These are phyloP conservation scores for Spialia ferax DNA, from an alignment of 2,888 invertebrate genomes.

Conservation along the genomic window DNA sequence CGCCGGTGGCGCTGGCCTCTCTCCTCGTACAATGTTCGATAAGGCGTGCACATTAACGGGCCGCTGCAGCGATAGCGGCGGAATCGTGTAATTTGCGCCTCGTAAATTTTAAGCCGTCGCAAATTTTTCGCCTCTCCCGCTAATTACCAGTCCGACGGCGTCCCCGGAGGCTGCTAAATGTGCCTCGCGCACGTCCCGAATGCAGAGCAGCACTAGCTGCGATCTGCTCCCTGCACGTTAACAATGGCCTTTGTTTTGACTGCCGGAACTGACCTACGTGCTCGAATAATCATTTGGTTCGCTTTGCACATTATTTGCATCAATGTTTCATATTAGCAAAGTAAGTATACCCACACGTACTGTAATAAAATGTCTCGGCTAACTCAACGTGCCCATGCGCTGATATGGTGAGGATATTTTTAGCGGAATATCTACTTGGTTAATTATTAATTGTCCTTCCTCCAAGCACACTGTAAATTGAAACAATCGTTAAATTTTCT, in stretches of 20 bases:
- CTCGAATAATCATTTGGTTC: slow-evolving; percentile 63
- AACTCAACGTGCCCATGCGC: slow-evolving; percentile 18
- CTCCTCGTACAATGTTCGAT: slow-evolving; percentile 69
- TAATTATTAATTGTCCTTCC: neutral
- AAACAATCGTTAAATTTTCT: neutral
- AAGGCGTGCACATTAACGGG: slow-evolving; percentile 83
- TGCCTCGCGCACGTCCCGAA: slow-evolving; percentile 81
- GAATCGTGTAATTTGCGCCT: slow-evolving; percentile 85
- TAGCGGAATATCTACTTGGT: slow-evolving; percentile 8
- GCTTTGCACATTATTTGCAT: slow-evolving; percentile 53
- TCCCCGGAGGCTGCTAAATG: slow-evolving; percentile 83
- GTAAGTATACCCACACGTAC: slow-evolving; percentile 21
- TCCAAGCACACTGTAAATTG: too few relatives aligned
- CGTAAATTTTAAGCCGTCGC: slow-evolving; percentile 86
- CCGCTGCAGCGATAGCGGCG: slow-evolving; percentile 80
- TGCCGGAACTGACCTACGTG: slow-evolving; percentile 70
- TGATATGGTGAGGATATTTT: slow-evolving; percentile 23
- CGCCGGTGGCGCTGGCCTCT: slow-evolving; percentile 50
- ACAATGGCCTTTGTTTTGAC: slow-evolving; percentile 83
- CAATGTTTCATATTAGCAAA: slow-evolving; percentile 40
- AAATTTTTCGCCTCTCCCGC: slow-evolving; percentile 85
- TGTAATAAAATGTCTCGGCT: slow-evolving; percentile 28
- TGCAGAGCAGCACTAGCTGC: slow-evolving; percentile 75
- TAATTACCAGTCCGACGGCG: slow-evolving; percentile 83
- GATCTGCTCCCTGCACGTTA: slow-evolving; percentile 70